phyloP scores from a whole-genome alignment of 2,888 invertebrate genomes.

The Caenorhabditis macrosperma region DNA sequence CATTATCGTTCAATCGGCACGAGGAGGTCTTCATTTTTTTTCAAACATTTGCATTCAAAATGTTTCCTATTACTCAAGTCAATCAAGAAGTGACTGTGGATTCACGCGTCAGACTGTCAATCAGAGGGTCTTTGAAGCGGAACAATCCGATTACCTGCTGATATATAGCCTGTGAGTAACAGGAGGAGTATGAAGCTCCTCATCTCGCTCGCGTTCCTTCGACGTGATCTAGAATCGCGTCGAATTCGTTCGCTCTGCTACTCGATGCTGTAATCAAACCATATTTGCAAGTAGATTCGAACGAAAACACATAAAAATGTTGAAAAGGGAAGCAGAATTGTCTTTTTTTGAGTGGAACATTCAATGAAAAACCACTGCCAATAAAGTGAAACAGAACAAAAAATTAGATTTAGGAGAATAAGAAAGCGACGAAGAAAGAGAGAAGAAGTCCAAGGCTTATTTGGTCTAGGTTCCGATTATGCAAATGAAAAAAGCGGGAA shows the following conservation, averaged over 20 bases:
- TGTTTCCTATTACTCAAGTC: background rate
- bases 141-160: constrained; percentile 31
- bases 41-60: background rate
- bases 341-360: background rate
- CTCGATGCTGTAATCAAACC: too few relatives aligned
- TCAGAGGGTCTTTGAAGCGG: constrained; percentile 23
- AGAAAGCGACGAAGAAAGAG: background rate
- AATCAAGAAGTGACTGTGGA: background rate
- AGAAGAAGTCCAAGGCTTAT: constrained; percentile 8
- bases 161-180: constrained; percentile 46
- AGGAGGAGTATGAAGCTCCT: constrained; percentile 49
- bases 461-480: constrained; percentile 50
- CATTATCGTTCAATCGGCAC: too few relatives aligned
- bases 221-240: constrained; percentile 58
- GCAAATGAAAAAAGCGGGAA: constrained; percentile 54
- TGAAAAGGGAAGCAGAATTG: background rate
- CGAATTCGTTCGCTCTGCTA: constrained; percentile 43
- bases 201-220: constrained; percentile 47
- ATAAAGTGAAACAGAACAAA: background rate
- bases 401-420: constrained; percentile 5
- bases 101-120: constrained; percentile 11
- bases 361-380: background rate
- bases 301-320: constrained; percentile 8
- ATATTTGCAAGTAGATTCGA: too few relatives aligned
- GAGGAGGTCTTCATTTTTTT: too few relatives aligned